These are phyloP conservation scores for Patella caerulea DNA, from an alignment of 2,888 invertebrate genomes.

Conservation along the genomic window DNA sequence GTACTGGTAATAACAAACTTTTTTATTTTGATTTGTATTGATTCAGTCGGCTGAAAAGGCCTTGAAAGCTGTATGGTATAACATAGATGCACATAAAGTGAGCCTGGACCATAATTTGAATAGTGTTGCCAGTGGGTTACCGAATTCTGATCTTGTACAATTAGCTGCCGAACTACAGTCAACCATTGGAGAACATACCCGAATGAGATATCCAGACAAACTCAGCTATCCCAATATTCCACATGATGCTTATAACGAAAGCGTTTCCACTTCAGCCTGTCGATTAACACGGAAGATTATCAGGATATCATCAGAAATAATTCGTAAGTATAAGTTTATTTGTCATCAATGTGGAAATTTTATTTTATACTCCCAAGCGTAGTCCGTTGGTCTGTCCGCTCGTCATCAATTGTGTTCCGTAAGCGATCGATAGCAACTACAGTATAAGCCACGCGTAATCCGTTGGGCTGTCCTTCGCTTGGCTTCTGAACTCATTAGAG, in stretches of 20 bases:
- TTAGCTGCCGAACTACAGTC: constrained; percentile 21
- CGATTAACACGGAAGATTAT: constrained; percentile 14
- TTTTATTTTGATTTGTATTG: too few relatives aligned
- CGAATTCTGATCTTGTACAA: neutral
- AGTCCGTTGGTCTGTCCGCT: too few relatives aligned
- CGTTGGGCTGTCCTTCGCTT: too few relatives aligned
- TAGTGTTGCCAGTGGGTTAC: constrained; percentile 2
- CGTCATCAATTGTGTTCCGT: too few relatives aligned
- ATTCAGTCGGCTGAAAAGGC: constrained; percentile 43
- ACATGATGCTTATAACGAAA: constrained; percentile 27
- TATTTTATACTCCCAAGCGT: too few relatives aligned
- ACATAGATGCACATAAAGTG: constrained; percentile 17
- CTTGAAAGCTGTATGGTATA: constrained; percentile 32
- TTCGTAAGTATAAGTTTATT: neutral
- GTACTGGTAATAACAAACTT: neutral
- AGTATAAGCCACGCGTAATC: too few relatives aligned
- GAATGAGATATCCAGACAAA: constrained; percentile 32
- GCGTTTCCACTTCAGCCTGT: constrained; percentile 18
- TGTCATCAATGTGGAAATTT: too few relatives aligned
- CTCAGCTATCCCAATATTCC: constrained; percentile 22
- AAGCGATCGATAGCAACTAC: too few relatives aligned
- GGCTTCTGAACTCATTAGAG: too few relatives aligned
- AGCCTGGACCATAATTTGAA: constrained; percentile 16
- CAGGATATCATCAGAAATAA: neutral
- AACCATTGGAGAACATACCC: constrained; percentile 16